These are phyloP conservation scores for Kryptopterus vitreolus DNA, from an alignment of 2,797 vertebrate species.

Conservation along the genomic window DNA sequence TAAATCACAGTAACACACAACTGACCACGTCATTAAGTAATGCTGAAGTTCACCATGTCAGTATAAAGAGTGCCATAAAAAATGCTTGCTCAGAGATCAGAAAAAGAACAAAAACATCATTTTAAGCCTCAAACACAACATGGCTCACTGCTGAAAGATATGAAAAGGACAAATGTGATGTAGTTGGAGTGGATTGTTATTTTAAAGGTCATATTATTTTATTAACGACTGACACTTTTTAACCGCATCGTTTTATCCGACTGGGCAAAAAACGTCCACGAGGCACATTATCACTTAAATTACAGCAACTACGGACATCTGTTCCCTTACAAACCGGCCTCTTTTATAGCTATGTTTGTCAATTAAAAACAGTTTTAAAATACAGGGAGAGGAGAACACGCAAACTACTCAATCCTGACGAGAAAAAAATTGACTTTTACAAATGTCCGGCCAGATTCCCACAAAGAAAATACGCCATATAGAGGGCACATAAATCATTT, in stretches of 20 bases:
- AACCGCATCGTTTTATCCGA: neutral
- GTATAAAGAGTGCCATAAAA: no score
- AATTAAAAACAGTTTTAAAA: no score
- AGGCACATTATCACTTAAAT: neutral
- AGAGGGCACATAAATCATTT: neutral
- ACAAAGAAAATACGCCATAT: neutral
- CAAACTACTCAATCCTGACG: neutral
- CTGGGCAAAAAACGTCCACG: neutral
- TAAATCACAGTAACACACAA: neutral
- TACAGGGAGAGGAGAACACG: neutral
- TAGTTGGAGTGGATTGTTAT: neutral
- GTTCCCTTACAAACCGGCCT: neutral
- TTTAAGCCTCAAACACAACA: neutral
- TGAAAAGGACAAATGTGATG: neutral
- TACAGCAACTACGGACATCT: neutral
- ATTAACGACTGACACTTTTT: neutral
- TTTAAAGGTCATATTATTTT: neutral
- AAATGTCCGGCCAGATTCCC: neutral
- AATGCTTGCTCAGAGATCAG: conserved; percentile 25
- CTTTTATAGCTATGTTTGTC: neutral
- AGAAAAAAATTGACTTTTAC: neutral
- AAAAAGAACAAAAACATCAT: conserved; percentile 40
- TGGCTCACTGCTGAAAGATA: no score
- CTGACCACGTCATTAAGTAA: neutral
- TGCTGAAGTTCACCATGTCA: conserved; percentile 1